Percentiles rank a stretch among this genome's conserved stretches.
Conservation (phyloP, 2,797 vertebrate genomes). For the Pangasius larnaudii region DNA sequence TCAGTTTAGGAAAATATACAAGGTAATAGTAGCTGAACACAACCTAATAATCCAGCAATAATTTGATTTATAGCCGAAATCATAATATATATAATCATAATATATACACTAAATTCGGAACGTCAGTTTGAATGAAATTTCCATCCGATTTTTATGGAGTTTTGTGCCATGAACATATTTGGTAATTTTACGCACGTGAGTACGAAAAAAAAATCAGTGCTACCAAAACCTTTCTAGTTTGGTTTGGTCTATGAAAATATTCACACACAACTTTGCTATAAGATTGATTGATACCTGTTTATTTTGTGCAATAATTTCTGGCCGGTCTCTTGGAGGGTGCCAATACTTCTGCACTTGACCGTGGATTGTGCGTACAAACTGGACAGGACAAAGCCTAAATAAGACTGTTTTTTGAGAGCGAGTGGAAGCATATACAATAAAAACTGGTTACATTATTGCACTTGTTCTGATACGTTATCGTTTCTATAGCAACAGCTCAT, state of each 20-base stretch:
- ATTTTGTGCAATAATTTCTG: no score
- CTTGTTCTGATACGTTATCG: neutral
- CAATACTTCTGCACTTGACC: neutral
- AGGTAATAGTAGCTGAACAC: neutral
- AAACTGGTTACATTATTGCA: neutral
- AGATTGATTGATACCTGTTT: no score
- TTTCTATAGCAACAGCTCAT: neutral
- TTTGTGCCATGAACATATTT: no score
- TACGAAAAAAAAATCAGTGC: no score
- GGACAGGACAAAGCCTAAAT: neutral
- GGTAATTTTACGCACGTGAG: no score
- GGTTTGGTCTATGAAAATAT: no score
- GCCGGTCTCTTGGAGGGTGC: neutral
- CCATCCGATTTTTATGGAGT: neutral
- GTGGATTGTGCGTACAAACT: neutral
- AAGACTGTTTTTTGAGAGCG: neutral
- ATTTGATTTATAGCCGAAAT: neutral
- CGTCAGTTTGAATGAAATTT: neutral
- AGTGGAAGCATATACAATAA: neutral
- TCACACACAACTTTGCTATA: no score
- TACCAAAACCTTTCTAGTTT: no score
- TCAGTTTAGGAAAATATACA: no score
- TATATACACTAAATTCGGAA: neutral
- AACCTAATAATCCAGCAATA: neutral
- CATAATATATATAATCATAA: neutral